Conservation (phyloP, 2,113 vertebrate species). For the Collichthys lucidus region DNA sequence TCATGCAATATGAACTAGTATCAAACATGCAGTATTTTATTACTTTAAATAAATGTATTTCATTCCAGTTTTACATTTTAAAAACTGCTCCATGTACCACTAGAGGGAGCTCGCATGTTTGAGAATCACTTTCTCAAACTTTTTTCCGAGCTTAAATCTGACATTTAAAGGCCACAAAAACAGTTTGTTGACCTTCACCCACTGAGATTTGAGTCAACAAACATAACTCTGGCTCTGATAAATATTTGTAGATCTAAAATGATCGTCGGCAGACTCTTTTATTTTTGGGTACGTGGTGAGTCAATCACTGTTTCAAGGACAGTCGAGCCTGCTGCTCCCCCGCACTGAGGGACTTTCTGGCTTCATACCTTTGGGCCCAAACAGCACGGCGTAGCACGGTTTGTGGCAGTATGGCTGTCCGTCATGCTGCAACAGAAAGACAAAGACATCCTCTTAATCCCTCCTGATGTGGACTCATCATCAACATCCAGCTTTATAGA, state of each 20-base stretch:
- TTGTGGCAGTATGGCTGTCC: slow-evolving; percentile 97
- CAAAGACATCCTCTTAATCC: background rate
- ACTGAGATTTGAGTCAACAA: background rate
- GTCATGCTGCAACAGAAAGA: slow-evolving; percentile 85
- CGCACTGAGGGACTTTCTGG: background rate
- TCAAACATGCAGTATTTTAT: too few species aligned
- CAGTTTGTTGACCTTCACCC: background rate
- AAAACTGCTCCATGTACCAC: too few species aligned
- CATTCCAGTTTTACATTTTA: too few species aligned
- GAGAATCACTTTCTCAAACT: too few species aligned
- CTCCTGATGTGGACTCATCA: background rate
- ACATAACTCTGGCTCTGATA: background rate
- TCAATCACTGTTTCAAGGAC: background rate
- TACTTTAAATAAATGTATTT: too few species aligned
- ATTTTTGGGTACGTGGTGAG: background rate
- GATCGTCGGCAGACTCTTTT: too few species aligned
- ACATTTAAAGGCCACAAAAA: background rate
- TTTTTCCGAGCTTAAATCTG: background rate
- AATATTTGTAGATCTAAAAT: background rate
- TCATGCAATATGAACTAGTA: too few species aligned
- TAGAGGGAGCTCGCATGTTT: too few species aligned
- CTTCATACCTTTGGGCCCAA: slow-evolving; percentile 92
- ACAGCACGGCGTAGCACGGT: slow-evolving; percentile 93
- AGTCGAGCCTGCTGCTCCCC: background rate
- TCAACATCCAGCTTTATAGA: background rate